A percentile compares a stretch with the other conserved stretches of the same genome.
phyloP scores from a whole-genome alignment of 2,797 vertebrate genomes.

The Heteromormyrus szaboi region DNA sequence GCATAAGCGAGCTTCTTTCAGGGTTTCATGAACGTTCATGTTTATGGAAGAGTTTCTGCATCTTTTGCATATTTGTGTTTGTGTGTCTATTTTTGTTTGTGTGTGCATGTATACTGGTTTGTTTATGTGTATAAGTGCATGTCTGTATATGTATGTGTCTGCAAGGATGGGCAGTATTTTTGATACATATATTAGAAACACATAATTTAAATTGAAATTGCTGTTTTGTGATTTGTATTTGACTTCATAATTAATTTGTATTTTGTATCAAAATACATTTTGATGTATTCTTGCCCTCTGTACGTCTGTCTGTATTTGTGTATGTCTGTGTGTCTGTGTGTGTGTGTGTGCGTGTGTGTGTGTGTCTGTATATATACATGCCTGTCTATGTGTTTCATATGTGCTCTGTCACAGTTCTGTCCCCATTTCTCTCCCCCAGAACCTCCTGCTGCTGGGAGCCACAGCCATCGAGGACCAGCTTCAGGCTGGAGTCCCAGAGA shows the following conservation, averaged over 20 bases:
- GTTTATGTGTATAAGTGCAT: background rate
- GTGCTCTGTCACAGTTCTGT: background rate
- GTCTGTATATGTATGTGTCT: background rate
- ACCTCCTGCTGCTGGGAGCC: conserved; percentile 84
- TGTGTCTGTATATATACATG: conserved; percentile 12
- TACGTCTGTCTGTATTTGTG: background rate
- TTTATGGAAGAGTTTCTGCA: background rate
- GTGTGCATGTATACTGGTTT: background rate
- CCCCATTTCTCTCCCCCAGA: conserved; percentile 52
- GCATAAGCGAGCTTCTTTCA: background rate
- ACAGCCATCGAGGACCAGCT: conserved; percentile 94
- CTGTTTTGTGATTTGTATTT: background rate
- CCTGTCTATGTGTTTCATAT: background rate
- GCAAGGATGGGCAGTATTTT: background rate
- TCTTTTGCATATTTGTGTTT: background rate
- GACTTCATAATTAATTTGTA: background rate
- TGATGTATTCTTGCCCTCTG: background rate
- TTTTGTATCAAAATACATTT: background rate
- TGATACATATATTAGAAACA: background rate
- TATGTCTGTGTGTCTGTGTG: background rate
- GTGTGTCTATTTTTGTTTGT: background rate
- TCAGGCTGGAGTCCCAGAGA: conserved; percentile 90
- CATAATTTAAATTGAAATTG: background rate
- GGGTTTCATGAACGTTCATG: background rate
- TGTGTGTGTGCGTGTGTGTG: conserved; percentile 3